These are phyloP conservation scores for Paraescarpia echinospica DNA, from an alignment of 1,140 invertebrate species.

Conservation along the genomic window DNA sequence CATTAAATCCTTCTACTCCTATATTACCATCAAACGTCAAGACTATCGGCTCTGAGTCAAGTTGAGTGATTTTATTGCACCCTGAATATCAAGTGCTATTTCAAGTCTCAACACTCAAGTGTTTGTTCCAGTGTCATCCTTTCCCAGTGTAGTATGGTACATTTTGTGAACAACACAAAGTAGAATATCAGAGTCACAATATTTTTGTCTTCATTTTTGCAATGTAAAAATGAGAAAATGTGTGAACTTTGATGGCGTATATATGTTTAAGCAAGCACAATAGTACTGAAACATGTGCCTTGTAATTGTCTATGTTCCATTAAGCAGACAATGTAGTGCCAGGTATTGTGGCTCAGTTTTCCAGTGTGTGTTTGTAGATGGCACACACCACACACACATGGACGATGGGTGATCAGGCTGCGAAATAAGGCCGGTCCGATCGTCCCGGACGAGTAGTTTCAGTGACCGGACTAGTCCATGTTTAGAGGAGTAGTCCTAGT, in stretches of 20 bases:
- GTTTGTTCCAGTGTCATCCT: neutral
- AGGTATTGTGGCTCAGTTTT: too few relatives aligned
- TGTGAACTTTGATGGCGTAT: neutral
- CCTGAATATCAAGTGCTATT: neutral
- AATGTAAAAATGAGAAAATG: neutral
- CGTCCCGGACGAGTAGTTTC: too few relatives aligned
- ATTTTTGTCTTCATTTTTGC: neutral
- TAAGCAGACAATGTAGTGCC: too few relatives aligned
- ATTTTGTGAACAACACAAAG: neutral
- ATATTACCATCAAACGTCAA: neutral
- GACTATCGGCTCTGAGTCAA: neutral
- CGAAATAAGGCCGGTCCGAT: too few relatives aligned
- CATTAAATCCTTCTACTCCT: neutral
- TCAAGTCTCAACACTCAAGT: neutral
- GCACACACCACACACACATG: too few relatives aligned
- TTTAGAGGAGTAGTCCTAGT: too few relatives aligned
- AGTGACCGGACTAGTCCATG: too few relatives aligned
- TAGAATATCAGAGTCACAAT: neutral
- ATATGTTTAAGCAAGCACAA: too few relatives aligned
- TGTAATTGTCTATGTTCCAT: too few relatives aligned
- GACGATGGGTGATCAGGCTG: too few relatives aligned
- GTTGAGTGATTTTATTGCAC: neutral
- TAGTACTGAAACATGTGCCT: too few relatives aligned
- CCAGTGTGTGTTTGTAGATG: too few relatives aligned
- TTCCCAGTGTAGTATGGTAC: neutral